Evolutionary conservation across 2,797 vertebrate genomes (phyloP), one percentile per base, ranked within the genome.

Genomic region (Sarcophilus harrisii): DNA sequence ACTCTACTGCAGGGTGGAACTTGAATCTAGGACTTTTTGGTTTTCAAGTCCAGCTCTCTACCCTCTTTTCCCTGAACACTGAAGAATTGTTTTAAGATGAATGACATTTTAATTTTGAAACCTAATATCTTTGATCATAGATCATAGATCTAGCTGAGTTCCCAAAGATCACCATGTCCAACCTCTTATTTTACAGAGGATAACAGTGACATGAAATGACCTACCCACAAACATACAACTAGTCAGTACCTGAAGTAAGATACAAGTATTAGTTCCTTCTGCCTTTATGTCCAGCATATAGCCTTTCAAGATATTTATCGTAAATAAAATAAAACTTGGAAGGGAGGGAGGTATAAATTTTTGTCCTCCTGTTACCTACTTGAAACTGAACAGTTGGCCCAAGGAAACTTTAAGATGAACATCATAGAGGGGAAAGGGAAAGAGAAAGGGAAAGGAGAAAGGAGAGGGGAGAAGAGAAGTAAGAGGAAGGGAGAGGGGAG

Each of bases 341-440:
- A 8, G n/a, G 16, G 14, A 16, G 32, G 1, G n/a, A 6, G 18
- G 16, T 0, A 38, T 81, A 59, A 30, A 93, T 95, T 94, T 73
- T 52, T 92, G 58, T 62, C 95, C 58, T 95, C 95, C 81, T 97
- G 90, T 94, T 96, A 93, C 45, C 81, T 52, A 89, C n/a, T 55
- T 57, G 30, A 90, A 94, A 92, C 62, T 4, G 90, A 93, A 38
- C 38, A 45, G 3, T 4, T 30, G 95, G 91, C 87, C 91, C 95
- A 89, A 4, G 96, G 89, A 91, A 98, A 97, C 93, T 96, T 91
- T 95, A 96, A 96, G 38, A 81, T 89, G 90, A 96, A 92, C 57
- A 93, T 94, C 52, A 60, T 93, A 49, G 92, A n/a, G 62, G 91
- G 55, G 24, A 91, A 52, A 58, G 0, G 92, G 1, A 24, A 4